Evolutionary conservation across 2,797 vertebrate genomes (phyloP).

Genomic region (Danio albolineatus): DNA sequence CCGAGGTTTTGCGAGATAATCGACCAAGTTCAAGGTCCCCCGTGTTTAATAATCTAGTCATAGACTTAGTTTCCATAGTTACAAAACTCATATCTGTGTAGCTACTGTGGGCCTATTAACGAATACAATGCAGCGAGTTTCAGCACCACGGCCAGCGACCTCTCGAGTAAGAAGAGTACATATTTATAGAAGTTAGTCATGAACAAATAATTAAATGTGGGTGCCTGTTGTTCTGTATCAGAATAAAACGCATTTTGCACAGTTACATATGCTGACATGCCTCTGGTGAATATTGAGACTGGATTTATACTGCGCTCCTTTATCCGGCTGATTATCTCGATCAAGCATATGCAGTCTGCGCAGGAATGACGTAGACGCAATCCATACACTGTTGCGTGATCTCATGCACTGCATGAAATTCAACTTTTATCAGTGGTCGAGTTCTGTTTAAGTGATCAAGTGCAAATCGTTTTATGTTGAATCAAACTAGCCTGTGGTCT

Average conservation of each 20-base stretch:
- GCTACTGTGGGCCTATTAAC: background rate
- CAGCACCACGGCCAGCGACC: slow-evolving; percentile 65
- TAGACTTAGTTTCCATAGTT: slow-evolving; percentile 5
- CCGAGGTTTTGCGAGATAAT: background rate
- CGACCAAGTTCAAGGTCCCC: slow-evolving; percentile 8
- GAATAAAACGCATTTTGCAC: background rate
- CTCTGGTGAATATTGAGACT: slow-evolving; percentile 5
- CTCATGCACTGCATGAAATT: background rate
- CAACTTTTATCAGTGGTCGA: background rate
- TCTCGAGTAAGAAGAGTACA: background rate
- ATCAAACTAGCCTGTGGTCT: background rate
- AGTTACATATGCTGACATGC: background rate
- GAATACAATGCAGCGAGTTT: slow-evolving; percentile 37
- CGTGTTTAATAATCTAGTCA: background rate
- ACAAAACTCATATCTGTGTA: background rate
- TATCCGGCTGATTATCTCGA: slow-evolving; percentile 38
- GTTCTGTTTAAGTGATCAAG: background rate
- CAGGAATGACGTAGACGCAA: slow-evolving; percentile 41
- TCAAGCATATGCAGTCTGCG: slow-evolving; percentile 20
- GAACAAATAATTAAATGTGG: background rate
- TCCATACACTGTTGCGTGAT: slow-evolving; percentile 39
- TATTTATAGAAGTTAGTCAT: slow-evolving; percentile 10
- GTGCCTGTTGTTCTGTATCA: background rate
- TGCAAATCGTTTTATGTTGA: background rate
- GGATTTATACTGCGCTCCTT: slow-evolving; percentile 23